Base-by-base conservation (phyloP, 1,140 invertebrate species). In the Oreohelix idahoensis region DNA sequence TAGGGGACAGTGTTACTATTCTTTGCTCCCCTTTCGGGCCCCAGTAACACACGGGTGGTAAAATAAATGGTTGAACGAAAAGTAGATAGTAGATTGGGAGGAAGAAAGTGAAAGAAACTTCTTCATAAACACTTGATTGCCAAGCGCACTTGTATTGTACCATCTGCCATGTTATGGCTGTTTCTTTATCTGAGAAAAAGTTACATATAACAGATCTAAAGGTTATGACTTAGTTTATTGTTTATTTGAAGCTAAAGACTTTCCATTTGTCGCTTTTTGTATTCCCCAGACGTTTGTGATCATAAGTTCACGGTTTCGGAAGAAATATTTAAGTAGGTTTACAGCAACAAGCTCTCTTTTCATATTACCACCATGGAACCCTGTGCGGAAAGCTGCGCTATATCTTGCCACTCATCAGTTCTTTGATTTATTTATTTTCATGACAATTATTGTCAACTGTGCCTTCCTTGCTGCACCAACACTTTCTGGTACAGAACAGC, bases 401-500 rank as follows among this genome's bases (percentile, higher is more conserved):
- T 97, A 95, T 93, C 94, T 98, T 85, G 96, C 96, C 91, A 98
- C 97, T 23, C 88, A 93, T 85, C 92, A 93, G 84, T 97, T 95
- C 94, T 98, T 99, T 94, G 97, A 98, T 93, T 97, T 98, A 92
- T 94, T 98, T 92, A 97, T 98, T 93, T 98, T 98, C 95, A 94
- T 96, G 86, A 98, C 97, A 87, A 99, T 99, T 93, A 94, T 98
- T 92, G 94, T 97, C 94, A 99, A 98, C 94, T 98, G 97, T 94
- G 96, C 98, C 94, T 98, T 98, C 95, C 96, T 99, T 88, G 97
- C 97, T 93, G 96, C 98, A 95, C 96, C 96, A 88, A 96, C 96
- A 45, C 63, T 82, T 20, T 17, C 79, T 15, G 96, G 96, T 81
- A 95, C 97, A 90, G 96, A 97, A 94, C 96, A 97, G 94, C 96